phyloP scores from a whole-genome alignment of 2,888 invertebrate genomes.

The Hipparchia semele region DNA sequence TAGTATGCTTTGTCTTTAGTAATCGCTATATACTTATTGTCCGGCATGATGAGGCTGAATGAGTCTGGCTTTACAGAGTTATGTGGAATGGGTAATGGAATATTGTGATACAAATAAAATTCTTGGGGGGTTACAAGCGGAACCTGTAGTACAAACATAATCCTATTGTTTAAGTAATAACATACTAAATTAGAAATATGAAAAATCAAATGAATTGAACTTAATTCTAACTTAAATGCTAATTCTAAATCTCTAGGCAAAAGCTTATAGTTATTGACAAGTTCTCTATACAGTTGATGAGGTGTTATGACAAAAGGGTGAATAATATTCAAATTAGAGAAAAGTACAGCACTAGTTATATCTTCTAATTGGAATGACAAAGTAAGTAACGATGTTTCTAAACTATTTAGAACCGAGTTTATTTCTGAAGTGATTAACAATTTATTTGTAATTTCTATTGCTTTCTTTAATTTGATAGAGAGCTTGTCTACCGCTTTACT shows the following conservation, averaged over 20 bases:
- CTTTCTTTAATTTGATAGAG: conserved; percentile 16
- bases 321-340: conserved; percentile 1
- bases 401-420: background rate
- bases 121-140: conserved; percentile 19
- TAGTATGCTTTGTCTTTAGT: background rate
- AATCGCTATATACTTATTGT: background rate
- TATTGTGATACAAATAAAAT: conserved; percentile 20
- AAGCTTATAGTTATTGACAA: conserved; percentile 11
- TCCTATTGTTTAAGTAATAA: conserved; percentile 36
- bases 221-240: conserved; percentile 26
- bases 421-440: background rate
- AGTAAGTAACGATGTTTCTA: background rate
- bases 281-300: background rate
- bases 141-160: conserved; percentile 36
- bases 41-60: background rate
- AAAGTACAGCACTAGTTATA: background rate
- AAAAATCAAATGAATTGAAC: conserved; percentile 31
- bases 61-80: background rate
- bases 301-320: background rate
- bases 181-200: conserved; percentile 31
- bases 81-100: background rate
- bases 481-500: conserved; percentile 29
- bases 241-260: conserved; percentile 29
- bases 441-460: background rate
- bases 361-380: conserved; percentile 1